Conservation (phyloP, 2,113 vertebrate species). For the Psettodes erumei region DNA sequence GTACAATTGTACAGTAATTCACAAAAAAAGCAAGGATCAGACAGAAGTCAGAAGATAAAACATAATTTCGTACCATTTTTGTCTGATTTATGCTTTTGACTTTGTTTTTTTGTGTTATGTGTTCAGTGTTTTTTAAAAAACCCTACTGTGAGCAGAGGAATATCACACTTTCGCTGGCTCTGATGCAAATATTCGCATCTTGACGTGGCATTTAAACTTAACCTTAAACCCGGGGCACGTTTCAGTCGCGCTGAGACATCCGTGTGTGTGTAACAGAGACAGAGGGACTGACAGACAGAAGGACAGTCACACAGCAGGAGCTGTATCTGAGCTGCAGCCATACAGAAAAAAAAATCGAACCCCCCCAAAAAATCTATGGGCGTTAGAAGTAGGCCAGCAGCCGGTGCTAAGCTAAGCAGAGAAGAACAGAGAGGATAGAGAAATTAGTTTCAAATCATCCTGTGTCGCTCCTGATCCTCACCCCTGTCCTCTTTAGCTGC, state of each 20-base stretch:
- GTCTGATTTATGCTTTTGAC: not conserved
- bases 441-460: constrained; percentile 54
- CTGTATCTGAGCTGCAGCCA: constrained; percentile 24
- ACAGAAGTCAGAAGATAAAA: not conserved
- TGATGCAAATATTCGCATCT: constrained; percentile 16
- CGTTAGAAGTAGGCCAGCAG: constrained; percentile 62
- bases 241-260: constrained; percentile 30
- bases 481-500: constrained; percentile 59
- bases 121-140: constrained; percentile 25
- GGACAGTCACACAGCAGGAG: constrained; percentile 38
- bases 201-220: too few relatives aligned
- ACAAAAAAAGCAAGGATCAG: not conserved
- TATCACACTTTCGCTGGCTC: constrained; percentile 6
- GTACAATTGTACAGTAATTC: not conserved
- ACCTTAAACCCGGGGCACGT: too few relatives aligned
- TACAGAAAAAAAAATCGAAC: not conserved
- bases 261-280: constrained; percentile 35
- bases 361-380: not conserved
- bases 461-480: constrained; percentile 68
- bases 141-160: not conserved
- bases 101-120: too few relatives aligned
- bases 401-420: constrained; percentile 32
- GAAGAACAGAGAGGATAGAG: constrained; percentile 32
- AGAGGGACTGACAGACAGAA: constrained; percentile 27
- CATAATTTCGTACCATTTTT: not conserved